Conservation (phyloP, 2,888 invertebrate species). For the Desoria tigrina region DNA sequence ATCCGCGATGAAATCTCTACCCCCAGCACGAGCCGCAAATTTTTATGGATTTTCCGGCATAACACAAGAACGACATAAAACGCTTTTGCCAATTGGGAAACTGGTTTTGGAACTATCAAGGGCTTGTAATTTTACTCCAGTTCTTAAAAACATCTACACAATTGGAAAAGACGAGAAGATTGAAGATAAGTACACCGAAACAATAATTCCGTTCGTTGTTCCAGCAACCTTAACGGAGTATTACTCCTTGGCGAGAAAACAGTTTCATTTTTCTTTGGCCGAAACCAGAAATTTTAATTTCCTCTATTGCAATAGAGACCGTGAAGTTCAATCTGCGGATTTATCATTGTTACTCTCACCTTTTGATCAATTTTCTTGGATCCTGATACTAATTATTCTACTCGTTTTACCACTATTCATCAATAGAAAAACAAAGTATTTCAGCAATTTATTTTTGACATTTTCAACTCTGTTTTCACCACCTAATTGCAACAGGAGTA, state of each 20-base stretch:
- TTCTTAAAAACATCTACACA: constrained; percentile 6
- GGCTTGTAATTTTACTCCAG: constrained; percentile 25
- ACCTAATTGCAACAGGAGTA: background rate
- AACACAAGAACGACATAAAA: constrained; percentile 25
- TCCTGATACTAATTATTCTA: background rate
- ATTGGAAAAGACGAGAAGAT: too few species aligned
- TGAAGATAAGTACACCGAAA: too few species aligned
- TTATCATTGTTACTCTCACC: constrained; percentile 15
- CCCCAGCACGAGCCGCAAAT: constrained; percentile 17
- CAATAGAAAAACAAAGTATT: background rate
- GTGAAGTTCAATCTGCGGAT: constrained; percentile 6
- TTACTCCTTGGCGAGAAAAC: background rate
- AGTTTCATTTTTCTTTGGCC: constrained; percentile 12
- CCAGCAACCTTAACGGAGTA: background rate
- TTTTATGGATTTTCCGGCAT: constrained; percentile 28
- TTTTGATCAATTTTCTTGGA: constrained; percentile 17
- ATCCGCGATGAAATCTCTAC: constrained; percentile 20
- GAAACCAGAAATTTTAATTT: too few species aligned
- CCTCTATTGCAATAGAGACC: constrained; percentile 25
- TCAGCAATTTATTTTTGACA: too few species aligned
- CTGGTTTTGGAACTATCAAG: constrained; percentile 25
- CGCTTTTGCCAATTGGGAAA: constrained; percentile 24
- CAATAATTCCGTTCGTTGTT: constrained; percentile 26
- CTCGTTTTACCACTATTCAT: too few species aligned
- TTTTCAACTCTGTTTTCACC: background rate